phyloP scores from a whole-genome alignment of 2,797 vertebrate genomes.

The Cheirogaleus major region DNA sequence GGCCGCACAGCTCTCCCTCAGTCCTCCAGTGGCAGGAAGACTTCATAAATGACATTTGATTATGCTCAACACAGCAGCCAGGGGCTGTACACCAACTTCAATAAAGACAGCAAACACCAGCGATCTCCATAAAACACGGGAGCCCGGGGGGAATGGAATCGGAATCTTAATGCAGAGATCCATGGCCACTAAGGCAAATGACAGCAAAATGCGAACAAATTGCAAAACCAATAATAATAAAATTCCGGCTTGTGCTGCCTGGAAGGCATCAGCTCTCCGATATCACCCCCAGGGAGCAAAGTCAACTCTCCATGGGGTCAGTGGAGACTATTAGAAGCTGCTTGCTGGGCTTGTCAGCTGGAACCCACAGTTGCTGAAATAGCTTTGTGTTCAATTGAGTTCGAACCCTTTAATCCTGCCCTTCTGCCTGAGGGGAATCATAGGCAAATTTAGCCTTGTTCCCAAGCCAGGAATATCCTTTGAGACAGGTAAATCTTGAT shows the following conservation, averaged over 20 bases:
- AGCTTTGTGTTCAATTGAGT: conserved; percentile 53
- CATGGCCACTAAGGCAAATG: conserved; percentile 56
- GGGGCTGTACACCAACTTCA: conserved; percentile 40
- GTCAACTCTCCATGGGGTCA: conserved; percentile 61
- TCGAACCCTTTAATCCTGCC: conserved; percentile 59
- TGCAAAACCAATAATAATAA: conserved; percentile 77
- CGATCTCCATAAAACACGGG: conserved; percentile 57
- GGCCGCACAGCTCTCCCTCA: background rate
- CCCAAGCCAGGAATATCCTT: background rate
- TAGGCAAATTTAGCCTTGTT: conserved; percentile 52
- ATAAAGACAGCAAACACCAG: background rate
- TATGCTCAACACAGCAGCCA: conserved; percentile 33
- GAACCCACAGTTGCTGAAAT: conserved; percentile 52
- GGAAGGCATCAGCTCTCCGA: conserved; percentile 43
- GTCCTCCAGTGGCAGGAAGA: conserved; percentile 20
- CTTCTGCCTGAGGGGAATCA: conserved; percentile 34
- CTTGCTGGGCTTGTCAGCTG: conserved; percentile 55
- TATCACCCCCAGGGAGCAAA: conserved; percentile 53
- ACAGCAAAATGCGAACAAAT: conserved; percentile 74
- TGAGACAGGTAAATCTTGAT: background rate
- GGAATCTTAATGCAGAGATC: conserved; percentile 65
- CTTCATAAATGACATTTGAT: conserved; percentile 62
- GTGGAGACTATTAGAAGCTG: conserved; percentile 27
- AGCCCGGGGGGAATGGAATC: conserved; percentile 42
- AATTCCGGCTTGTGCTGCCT: conserved; percentile 67